Percentiles rank a stretch among this genome's conserved stretches.
Conservation (phyloP, 2,113 vertebrate genomes). For the Serinus canaria region DNA sequence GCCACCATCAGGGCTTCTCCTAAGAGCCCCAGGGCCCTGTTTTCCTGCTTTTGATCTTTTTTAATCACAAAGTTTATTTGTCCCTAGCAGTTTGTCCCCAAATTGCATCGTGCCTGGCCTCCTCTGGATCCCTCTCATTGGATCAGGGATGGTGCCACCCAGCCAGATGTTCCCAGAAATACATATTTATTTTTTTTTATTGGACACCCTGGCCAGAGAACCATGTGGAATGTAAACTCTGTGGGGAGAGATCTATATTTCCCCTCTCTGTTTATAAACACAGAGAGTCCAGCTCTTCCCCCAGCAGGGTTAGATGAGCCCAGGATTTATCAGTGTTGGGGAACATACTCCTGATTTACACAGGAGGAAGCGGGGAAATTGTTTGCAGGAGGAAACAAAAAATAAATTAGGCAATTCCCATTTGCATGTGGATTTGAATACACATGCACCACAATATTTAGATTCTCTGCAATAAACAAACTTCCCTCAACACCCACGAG, state of each 20-base stretch:
- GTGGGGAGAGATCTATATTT: not conserved
- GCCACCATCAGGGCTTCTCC: not conserved
- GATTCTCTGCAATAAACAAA: not conserved
- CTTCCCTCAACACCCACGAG: not conserved
- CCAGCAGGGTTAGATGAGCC: not conserved
- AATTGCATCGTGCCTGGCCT: not conserved
- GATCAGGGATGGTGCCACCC: not conserved
- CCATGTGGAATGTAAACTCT: slow-evolving; percentile 16
- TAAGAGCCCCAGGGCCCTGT: not conserved
- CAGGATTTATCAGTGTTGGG: not conserved
- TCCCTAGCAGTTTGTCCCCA: not conserved
- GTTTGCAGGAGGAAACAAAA: not conserved
- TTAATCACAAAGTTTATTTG: not conserved
- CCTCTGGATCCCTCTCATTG: not conserved
- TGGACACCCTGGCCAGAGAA: not conserved
- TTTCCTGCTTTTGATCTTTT: not conserved
- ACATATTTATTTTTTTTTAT: not conserved
- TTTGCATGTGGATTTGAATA: not conserved
- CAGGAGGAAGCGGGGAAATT: not conserved
- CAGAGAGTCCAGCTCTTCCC: not conserved
- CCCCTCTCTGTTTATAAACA: slow-evolving; percentile 48
- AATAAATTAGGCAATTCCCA: not conserved
- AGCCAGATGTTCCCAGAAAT: slow-evolving; percentile 10
- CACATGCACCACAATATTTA: not conserved
- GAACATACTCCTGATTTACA: not conserved